Evolutionary conservation across 2,113 vertebrate species (phyloP), one percentile per base, ranked within the genome.

Genomic region (Phycodurus eques): DNA sequence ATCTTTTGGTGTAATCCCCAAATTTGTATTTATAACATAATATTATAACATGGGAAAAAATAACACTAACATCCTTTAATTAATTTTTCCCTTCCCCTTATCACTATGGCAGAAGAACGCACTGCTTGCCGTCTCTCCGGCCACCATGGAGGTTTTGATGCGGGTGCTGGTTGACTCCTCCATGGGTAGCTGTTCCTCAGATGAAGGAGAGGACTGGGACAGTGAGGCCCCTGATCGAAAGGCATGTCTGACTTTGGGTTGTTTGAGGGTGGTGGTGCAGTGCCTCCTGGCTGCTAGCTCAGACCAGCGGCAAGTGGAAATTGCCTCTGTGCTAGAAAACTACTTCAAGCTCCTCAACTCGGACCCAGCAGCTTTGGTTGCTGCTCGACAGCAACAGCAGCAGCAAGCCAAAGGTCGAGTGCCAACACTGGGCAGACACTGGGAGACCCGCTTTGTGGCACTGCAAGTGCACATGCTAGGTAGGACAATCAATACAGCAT

Each of bases 311-410:
- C 98, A 98, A 67, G 98, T 99, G 59, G 98, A 99, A 85, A 98
- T 98, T 0, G 94, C 94, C 80, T 94, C 94, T 2, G 92, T 99
- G 84, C 63, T 99, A 78, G 98, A 99, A 88, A 96, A 95, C 88
- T 99, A 98, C 88, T 99, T 99, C 89, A 99, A 99, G 84, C 85
- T 98, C 81, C 94, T 99, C 27, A 99, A 99, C 91, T 98, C 96
- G 0, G 96, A 99, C 88, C 96, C 95, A 0, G 89, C 88, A 13
- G 92, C 95, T 9, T 90, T 94, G 1, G 93, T 95, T 0, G 80
- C 90, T 0, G 65, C 88, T 0, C 74, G 12, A 1, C 81, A 79
- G 31, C 83, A 83, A 51, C 77, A 82, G 78, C 80, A 85, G 57
- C 83, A 83, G 5, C 83, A 85, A 74, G 93, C 92, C 57, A 92